A percentile compares a stretch with the other conserved stretches of the same genome.
These are phyloP conservation scores for Phragmatobia fuliginosa DNA, from an alignment of 2,888 invertebrate genomes.

Conservation along the genomic window DNA sequence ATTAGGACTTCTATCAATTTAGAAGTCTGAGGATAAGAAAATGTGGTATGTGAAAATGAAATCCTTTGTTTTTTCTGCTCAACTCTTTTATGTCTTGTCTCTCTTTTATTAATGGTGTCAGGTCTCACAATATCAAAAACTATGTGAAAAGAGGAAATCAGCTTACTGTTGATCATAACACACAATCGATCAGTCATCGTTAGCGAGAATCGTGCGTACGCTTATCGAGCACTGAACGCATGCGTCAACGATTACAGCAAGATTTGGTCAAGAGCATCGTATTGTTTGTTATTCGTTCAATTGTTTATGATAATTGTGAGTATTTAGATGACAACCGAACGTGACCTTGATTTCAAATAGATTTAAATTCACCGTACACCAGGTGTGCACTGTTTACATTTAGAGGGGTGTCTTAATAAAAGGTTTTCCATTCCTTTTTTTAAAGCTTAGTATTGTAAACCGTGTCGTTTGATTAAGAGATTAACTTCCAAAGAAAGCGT, in stretches of 20 bases:
- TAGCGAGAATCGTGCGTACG: conserved; percentile 50
- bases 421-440: not conserved
- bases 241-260: conserved; percentile 42
- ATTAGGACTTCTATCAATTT: not conserved
- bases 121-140: no score
- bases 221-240: conserved; percentile 32
- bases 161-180: conserved; percentile 18
- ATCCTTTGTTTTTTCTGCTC: not conserved
- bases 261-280: conserved; percentile 29
- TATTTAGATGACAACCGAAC: conserved; percentile 18
- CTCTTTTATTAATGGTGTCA: no score
- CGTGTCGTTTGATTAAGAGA: not conserved
- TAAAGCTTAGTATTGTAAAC: not conserved
- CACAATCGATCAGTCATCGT: conserved; percentile 46
- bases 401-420: not conserved
- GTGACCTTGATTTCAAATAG: not conserved
- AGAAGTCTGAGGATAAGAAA: not conserved
- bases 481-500: not conserved
- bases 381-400: not conserved
- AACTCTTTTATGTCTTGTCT: not conserved
- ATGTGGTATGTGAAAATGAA: not conserved
- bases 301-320: conserved; percentile 7
- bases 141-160: conserved; percentile 12
- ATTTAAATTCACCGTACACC: not conserved
- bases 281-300: conserved; percentile 16